Evolutionary conservation across 2,888 invertebrate species (phyloP).

Genomic region (Sclerodermus sp.): DNA sequence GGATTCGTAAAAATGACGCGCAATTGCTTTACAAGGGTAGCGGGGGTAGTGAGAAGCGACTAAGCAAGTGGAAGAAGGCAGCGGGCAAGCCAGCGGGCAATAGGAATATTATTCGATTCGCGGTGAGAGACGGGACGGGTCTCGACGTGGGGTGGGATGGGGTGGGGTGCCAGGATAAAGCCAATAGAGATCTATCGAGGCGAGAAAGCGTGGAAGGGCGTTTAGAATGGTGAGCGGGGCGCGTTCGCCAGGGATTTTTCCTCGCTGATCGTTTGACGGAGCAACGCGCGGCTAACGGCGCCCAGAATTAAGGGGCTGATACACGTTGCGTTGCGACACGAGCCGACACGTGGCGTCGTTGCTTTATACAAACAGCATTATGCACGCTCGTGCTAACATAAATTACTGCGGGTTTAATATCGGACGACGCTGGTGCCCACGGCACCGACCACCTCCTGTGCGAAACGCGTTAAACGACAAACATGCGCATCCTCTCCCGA

Average conservation of each 20-base stretch:
- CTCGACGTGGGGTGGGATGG: too few species aligned
- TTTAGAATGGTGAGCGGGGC: not conserved
- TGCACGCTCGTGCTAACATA: constrained; percentile 56
- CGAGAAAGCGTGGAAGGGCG: not conserved
- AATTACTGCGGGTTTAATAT: constrained; percentile 56
- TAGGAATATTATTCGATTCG: too few species aligned
- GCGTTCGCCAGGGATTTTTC: too few species aligned
- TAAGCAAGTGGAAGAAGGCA: too few species aligned
- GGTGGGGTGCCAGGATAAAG: not conserved
- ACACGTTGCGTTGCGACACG: constrained; percentile 37
- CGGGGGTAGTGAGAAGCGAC: too few species aligned
- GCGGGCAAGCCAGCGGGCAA: too few species aligned
- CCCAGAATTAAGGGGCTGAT: constrained; percentile 41
- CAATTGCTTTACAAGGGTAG: too few species aligned
- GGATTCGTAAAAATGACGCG: too few species aligned
- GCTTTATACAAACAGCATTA: constrained; percentile 56
- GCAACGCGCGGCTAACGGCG: too few species aligned
- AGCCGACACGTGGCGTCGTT: constrained; percentile 51
- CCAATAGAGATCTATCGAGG: not conserved
- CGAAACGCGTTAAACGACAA: constrained; percentile 34
- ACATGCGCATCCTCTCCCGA: too few species aligned
- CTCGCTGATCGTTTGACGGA: too few species aligned
- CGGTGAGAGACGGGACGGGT: too few species aligned
- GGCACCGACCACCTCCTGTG: constrained; percentile 43
- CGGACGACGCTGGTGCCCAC: constrained; percentile 39